Conservation (phyloP, 2,797 vertebrate genomes). For the Coluber constrictor region DNA sequence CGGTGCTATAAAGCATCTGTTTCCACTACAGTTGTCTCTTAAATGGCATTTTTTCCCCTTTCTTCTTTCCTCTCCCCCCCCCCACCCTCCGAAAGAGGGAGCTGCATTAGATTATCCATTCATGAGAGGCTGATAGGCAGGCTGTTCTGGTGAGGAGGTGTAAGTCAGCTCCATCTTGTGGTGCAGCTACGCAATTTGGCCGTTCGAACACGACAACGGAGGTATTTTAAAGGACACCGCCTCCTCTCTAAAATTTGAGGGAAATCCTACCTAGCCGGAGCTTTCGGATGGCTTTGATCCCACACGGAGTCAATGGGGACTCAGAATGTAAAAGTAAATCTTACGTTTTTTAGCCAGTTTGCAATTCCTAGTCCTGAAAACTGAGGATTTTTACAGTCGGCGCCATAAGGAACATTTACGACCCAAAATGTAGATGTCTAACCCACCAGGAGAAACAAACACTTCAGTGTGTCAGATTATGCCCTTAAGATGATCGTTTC, state of each 20-base stretch:
- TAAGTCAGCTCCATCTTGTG: slow-evolving; percentile 70
- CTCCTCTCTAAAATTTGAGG: not conserved
- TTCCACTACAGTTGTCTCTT: slow-evolving; percentile 37
- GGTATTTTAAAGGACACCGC: not conserved
- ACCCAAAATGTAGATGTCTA: not conserved
- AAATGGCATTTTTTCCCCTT: slow-evolving; percentile 31
- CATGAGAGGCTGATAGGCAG: slow-evolving; percentile 36
- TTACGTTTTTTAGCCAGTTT: not conserved
- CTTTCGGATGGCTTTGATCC: too few relatives aligned
- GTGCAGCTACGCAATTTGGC: slow-evolving; percentile 47
- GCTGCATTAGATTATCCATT: slow-evolving; percentile 28
- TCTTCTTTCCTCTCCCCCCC: not conserved
- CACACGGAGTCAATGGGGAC: not conserved
- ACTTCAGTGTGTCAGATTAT: not conserved
- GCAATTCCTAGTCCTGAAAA: not conserved
- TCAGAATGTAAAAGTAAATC: too few relatives aligned
- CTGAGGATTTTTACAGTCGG: not conserved
- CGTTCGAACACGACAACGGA: not conserved
- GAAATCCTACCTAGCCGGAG: too few relatives aligned
- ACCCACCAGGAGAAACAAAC: not conserved
- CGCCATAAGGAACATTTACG: not conserved
- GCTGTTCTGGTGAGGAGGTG: slow-evolving; percentile 30
- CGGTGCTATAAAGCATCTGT: slow-evolving; percentile 36
- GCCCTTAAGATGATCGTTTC: not conserved
- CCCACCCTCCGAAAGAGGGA: not conserved